phyloP scores from a whole-genome alignment of 2,797 vertebrate species.

The Loriculus beryllinus region DNA sequence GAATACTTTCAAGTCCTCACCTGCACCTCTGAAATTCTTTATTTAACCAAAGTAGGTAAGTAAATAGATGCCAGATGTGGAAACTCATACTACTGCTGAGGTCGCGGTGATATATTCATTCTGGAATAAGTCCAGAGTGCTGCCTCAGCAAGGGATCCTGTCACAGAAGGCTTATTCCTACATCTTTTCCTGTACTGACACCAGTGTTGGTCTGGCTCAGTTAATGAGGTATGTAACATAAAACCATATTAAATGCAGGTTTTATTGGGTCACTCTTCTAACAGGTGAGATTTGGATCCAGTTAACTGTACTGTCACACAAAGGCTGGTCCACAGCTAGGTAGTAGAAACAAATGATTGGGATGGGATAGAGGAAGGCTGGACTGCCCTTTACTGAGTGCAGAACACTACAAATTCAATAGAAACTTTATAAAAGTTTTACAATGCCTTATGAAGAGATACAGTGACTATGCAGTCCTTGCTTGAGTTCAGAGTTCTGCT shows the following conservation, averaged over 20 bases:
- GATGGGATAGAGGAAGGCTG: neutral
- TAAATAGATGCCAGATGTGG: neutral
- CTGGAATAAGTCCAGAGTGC: neutral
- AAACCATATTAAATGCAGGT: neutral
- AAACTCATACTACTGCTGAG: neutral
- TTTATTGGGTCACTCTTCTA: neutral
- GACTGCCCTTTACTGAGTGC: neutral
- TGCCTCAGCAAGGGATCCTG: neutral
- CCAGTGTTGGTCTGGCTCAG: neutral
- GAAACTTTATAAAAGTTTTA: neutral
- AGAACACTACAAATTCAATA: neutral
- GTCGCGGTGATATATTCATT: neutral
- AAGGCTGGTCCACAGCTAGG: neutral
- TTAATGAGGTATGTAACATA: neutral
- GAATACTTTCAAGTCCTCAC: constrained; percentile 36
- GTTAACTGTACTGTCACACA: neutral
- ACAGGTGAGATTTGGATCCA: neutral
- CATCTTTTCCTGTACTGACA: neutral
- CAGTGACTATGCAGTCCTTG: neutral
- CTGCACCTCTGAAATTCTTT: constrained; percentile 19
- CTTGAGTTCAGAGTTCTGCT: neutral
- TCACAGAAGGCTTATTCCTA: neutral
- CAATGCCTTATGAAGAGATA: neutral
- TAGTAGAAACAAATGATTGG: neutral
- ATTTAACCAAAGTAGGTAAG: constrained; percentile 1